Conservation (phyloP, 2,113 vertebrate species). For the Tetrax tetrax region DNA sequence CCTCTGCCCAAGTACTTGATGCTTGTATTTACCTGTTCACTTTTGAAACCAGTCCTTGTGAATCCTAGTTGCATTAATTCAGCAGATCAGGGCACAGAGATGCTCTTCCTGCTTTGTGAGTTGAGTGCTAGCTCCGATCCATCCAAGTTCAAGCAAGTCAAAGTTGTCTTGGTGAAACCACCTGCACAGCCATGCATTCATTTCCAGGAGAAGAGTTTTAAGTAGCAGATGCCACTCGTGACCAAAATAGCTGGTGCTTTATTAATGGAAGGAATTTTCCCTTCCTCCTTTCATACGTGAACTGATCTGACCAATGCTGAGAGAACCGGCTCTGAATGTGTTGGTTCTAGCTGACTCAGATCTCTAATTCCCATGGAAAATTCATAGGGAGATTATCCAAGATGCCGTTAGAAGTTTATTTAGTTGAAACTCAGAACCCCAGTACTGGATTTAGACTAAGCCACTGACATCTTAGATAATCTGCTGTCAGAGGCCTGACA, state of each 20-base stretch:
- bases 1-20: not conserved
- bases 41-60: not conserved
- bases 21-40: not conserved
- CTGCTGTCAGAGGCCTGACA: not conserved
- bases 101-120: not conserved
- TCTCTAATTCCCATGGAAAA: not conserved
- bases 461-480: not conserved
- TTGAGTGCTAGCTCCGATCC: not conserved
- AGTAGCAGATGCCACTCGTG: not conserved
- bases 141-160: not conserved
- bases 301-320: not conserved
- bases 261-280: constrained; percentile 19
- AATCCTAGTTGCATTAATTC: not conserved
- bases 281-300: not conserved
- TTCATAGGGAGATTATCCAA: not conserved
- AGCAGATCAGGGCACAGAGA: not conserved
- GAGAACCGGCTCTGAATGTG: not conserved
- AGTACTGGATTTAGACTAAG: not conserved
- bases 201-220: not conserved
- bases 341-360: not conserved
- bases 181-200: not conserved
- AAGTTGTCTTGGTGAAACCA: not conserved
- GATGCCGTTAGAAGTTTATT: not conserved
- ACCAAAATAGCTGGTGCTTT: constrained; percentile 27
- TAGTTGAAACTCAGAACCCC: not conserved